phyloP scores from a whole-genome alignment of 64 coral and sea anemone genomes.

The Anthopleura sola region DNA sequence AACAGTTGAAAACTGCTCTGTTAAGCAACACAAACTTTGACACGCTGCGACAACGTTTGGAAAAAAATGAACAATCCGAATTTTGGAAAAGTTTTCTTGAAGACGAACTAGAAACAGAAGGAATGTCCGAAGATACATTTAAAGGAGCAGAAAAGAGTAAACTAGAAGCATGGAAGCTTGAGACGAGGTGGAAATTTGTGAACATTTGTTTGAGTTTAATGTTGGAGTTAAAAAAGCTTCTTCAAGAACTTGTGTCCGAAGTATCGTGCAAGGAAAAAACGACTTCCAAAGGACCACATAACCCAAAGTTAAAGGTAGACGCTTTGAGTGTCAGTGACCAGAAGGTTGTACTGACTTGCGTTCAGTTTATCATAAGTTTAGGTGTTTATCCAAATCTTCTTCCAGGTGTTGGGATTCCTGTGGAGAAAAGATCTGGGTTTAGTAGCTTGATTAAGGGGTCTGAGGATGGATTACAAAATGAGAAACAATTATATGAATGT shows the following conservation, averaged over 20 bases:
- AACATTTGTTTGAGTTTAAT: conserved; percentile 55
- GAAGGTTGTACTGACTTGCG: conserved; percentile 47
- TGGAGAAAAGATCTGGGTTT: conserved; percentile 77
- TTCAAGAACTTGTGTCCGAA: not conserved
- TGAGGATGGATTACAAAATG: conserved; percentile 29
- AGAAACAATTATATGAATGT: conserved; percentile 59
- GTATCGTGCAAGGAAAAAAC: not conserved
- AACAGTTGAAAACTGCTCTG: not conserved
- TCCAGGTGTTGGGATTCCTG: conserved; percentile 62
- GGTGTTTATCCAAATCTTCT: conserved; percentile 86
- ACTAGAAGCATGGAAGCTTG: not conserved
- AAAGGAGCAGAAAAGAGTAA: not conserved
- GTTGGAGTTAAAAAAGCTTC: conserved; percentile 23
- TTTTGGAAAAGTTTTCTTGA: conserved; percentile 2
- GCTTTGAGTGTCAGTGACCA: conserved; percentile 71
- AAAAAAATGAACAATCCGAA: not conserved
- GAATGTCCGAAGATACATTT: not conserved
- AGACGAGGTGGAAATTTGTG: conserved; percentile 56
- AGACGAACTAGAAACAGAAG: not conserved
- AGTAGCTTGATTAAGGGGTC: conserved; percentile 23
- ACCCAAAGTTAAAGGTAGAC: conserved; percentile 26
- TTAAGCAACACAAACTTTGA: not conserved
- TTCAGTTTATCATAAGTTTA: conserved; percentile 74
- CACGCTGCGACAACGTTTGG: not conserved
- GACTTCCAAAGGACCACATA: not conserved